These are phyloP conservation scores for Arvicanthis niloticus DNA, from an alignment of 2,113 vertebrate genomes.

Conservation along the genomic window DNA sequence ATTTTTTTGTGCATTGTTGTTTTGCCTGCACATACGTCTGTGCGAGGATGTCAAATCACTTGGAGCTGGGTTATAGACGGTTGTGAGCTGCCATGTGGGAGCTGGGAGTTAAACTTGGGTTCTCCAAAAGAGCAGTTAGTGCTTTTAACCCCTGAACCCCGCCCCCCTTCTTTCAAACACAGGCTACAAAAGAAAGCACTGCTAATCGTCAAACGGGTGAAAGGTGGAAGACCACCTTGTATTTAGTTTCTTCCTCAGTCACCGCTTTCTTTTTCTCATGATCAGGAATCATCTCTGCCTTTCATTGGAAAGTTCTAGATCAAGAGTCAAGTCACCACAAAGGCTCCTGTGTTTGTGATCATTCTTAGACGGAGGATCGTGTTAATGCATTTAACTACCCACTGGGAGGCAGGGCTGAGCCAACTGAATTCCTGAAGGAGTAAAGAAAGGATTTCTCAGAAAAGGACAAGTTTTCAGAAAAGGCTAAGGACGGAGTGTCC, in stretches of 20 bases:
- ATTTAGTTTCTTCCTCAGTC: not conserved
- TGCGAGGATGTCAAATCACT: not conserved
- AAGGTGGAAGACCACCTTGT: not conserved
- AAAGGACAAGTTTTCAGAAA: conserved; percentile 75
- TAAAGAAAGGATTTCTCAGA: conserved; percentile 78
- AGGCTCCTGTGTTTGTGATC: not conserved
- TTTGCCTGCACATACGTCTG: not conserved
- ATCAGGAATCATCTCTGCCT: not conserved
- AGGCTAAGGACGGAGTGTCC: conserved; percentile 75
- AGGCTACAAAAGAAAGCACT: not conserved
- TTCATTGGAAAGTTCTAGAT: not conserved
- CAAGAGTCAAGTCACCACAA: not conserved
- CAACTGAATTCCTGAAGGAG: conserved; percentile 26
- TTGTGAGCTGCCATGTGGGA: not conserved
- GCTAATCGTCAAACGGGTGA: not conserved
- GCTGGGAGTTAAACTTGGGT: not conserved
- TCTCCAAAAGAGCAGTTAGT: not conserved
- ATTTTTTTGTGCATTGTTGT: not conserved
- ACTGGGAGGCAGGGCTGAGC: conserved; percentile 73
- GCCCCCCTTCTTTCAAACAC: not conserved
- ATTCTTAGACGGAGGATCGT: not conserved
- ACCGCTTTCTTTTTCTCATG: not conserved
- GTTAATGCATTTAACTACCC: conserved; percentile 11
- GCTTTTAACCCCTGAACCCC: not conserved
- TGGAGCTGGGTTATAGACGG: not conserved